Percentiles rank a stretch among this genome's conserved stretches.
Evolutionary conservation across 2,888 invertebrate genomes (phyloP).

Genomic region (Reticulitermes lucifugus): DNA sequence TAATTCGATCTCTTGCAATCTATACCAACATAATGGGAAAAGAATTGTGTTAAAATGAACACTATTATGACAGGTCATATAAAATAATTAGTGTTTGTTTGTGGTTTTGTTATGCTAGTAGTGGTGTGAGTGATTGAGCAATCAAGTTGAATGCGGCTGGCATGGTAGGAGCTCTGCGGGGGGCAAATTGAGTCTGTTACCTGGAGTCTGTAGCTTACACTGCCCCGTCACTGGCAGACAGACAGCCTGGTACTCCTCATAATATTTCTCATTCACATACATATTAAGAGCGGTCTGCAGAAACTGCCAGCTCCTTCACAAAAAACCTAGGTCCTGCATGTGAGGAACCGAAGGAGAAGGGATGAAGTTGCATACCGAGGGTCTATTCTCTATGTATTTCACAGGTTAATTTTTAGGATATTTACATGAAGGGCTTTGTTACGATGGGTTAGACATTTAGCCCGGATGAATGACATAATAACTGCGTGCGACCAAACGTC

Average conservation of each 20-base stretch:
- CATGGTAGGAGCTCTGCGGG: conserved; percentile 20
- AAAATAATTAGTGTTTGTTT: conserved; percentile 38
- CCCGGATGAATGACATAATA: too few species aligned
- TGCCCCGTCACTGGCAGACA: conserved; percentile 5
- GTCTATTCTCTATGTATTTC: too few species aligned
- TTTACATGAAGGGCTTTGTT: too few species aligned
- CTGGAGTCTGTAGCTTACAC: not conserved
- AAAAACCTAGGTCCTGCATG: too few species aligned
- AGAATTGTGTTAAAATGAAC: conserved; percentile 1
- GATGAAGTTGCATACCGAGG: too few species aligned
- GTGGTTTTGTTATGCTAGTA: not conserved
- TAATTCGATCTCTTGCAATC: too few species aligned
- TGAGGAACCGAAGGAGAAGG: too few species aligned
- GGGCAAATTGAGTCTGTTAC: conserved; percentile 44
- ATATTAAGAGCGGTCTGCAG: not conserved
- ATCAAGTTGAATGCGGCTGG: conserved; percentile 10
- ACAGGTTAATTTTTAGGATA: too few species aligned
- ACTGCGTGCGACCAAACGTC: too few species aligned
- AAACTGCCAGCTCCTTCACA: not conserved
- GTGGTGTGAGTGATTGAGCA: conserved; percentile 40
- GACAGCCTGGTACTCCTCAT: not conserved
- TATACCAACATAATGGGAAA: too few species aligned
- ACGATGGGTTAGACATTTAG: too few species aligned
- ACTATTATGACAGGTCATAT: conserved; percentile 42
- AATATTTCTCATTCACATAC: not conserved